Evolutionary conservation across 2,797 vertebrate genomes (phyloP).

Genomic region (Aselliscus stoliczkanus): DNA sequence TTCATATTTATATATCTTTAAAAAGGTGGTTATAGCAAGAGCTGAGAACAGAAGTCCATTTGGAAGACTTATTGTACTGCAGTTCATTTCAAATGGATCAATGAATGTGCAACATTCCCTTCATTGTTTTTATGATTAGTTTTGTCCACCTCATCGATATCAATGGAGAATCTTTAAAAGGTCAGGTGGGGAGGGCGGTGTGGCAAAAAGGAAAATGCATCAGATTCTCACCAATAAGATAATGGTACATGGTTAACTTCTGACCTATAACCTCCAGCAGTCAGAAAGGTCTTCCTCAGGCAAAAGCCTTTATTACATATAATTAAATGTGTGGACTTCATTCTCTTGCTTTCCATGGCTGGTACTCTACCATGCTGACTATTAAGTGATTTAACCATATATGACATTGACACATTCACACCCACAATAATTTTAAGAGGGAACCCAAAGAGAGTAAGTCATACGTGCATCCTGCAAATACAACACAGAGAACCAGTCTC

Average conservation of each 20-base stretch:
- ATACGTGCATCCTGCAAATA: not conserved
- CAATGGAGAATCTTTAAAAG: conserved; percentile 72
- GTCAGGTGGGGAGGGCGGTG: conserved; percentile 41
- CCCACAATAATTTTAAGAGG: conserved; percentile 1
- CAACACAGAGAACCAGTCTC: not conserved
- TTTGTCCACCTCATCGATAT: conserved; percentile 54
- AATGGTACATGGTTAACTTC: conserved; percentile 33
- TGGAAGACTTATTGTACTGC: conserved; percentile 58
- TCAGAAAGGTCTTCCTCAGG: not conserved
- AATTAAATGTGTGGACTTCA: conserved; percentile 32
- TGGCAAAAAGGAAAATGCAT: conserved; percentile 13
- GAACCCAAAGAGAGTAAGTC: conserved; percentile 14
- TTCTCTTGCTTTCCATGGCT: not conserved
- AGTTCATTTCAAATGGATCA: conserved; percentile 68
- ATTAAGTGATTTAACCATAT: conserved; percentile 24
- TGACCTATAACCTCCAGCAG: conserved; percentile 9
- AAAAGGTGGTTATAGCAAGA: conserved; percentile 16
- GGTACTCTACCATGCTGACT: not conserved
- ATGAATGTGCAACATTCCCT: conserved; percentile 49
- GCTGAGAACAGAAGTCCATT: conserved; percentile 44
- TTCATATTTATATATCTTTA: conserved; percentile 62
- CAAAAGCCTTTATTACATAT: conserved; percentile 29
- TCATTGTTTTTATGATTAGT: conserved; percentile 66
- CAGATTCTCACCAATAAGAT: not conserved
- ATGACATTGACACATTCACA: not conserved